Evolutionary conservation across 1,140 invertebrate species (phyloP).

Genomic region (Euura lappo): DNA sequence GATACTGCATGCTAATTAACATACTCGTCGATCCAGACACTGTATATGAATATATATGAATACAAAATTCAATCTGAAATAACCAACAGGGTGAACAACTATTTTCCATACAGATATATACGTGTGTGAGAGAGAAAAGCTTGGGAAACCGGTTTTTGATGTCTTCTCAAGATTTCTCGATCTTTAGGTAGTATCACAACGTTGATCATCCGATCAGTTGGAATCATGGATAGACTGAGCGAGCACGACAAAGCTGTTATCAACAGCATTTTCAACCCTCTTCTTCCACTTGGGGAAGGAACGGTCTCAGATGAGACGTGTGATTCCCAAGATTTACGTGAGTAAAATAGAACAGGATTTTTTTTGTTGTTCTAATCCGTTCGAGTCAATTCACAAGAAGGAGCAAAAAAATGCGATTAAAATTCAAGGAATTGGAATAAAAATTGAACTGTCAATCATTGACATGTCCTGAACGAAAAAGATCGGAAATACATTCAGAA

Average conservation of each 20-base stretch:
- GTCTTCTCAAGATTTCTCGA: neutral
- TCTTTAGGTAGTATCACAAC: neutral
- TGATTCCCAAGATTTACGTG: slow-evolving; percentile 8
- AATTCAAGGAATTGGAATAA: too few relatives aligned
- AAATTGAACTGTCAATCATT: too few relatives aligned
- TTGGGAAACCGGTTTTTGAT: neutral
- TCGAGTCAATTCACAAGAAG: too few relatives aligned
- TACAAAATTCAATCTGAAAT: too few relatives aligned
- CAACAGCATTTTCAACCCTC: slow-evolving; percentile 67
- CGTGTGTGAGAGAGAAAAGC: neutral
- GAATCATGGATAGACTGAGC: slow-evolving; percentile 39
- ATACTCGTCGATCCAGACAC: too few relatives aligned
- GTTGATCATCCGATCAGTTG: neutral
- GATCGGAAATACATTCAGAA: too few relatives aligned
- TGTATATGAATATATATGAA: too few relatives aligned
- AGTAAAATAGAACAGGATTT: slow-evolving; percentile 8
- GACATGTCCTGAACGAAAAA: too few relatives aligned
- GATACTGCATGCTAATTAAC: too few relatives aligned
- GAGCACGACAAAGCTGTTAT: slow-evolving; percentile 63
- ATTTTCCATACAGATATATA: too few relatives aligned
- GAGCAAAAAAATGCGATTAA: too few relatives aligned
- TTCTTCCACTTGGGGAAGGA: slow-evolving; percentile 51
- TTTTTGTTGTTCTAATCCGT: neutral
- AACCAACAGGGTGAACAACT: too few relatives aligned
- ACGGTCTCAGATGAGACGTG: slow-evolving; percentile 20